Percentiles rank a stretch among this genome's conserved stretches.
Conservation (phyloP, 2,113 vertebrate species). For the Phaetusa simplex region DNA sequence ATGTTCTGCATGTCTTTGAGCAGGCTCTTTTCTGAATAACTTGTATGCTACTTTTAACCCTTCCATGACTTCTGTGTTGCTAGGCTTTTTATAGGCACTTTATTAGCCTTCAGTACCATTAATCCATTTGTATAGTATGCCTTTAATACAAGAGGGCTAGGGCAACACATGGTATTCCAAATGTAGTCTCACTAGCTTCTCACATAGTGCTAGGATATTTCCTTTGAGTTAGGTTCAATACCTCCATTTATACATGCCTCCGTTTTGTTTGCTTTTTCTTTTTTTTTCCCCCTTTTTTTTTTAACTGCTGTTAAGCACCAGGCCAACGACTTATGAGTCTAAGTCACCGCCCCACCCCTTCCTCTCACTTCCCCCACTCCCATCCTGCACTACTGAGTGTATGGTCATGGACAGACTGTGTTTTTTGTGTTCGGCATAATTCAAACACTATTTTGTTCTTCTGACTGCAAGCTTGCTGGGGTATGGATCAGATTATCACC, state of each 20-base stretch:
- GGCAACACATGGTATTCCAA: background rate
- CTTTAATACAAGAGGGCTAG: background rate
- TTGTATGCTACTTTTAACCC: background rate
- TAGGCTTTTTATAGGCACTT: background rate
- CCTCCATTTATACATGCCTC: conserved; percentile 6
- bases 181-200: background rate
- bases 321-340: background rate
- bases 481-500: conserved; percentile 61
- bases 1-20: background rate
- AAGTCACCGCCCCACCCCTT: background rate
- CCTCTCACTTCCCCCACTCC: background rate
- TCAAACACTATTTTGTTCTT: conserved; percentile 6
- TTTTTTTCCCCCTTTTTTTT: background rate
- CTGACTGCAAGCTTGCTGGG: background rate
- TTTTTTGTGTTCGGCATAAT: background rate
- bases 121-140: background rate
- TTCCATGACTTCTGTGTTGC: background rate
- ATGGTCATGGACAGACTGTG: background rate
- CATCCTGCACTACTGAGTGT: background rate
- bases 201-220: background rate
- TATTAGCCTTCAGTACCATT: background rate
- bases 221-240: conserved; percentile 26
- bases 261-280: conserved; percentile 12
- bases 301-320: background rate
- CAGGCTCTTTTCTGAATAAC: background rate